These are phyloP conservation scores for Imbricaverruca yamaguchii DNA, from an alignment of 2,888 invertebrate species.

Conservation along the genomic window DNA sequence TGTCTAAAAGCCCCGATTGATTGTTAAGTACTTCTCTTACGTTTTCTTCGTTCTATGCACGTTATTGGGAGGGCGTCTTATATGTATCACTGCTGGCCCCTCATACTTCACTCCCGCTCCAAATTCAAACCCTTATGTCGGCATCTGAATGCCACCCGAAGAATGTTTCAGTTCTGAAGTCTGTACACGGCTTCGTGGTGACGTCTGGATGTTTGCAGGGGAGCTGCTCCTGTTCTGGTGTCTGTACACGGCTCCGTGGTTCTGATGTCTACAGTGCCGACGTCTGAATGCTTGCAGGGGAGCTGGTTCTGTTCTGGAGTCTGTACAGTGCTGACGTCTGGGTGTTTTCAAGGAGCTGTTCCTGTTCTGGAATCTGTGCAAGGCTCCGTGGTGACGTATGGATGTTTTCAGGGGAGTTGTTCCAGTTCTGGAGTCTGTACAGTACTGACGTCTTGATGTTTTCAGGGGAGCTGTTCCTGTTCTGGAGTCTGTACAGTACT, in stretches of 20 bases:
- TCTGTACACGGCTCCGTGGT: slow-evolving; percentile 73
- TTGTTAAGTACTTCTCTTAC: no score
- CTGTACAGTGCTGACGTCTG: no score
- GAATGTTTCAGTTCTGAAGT: slow-evolving; percentile 79
- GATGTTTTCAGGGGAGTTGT: slow-evolving; percentile 66
- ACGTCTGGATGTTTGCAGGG: slow-evolving; percentile 45
- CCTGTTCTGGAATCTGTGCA: slow-evolving; percentile 91
- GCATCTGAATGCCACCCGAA: slow-evolving; percentile 45
- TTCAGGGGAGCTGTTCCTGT: slow-evolving; percentile 91
- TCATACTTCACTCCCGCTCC: no score
- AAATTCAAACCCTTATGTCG: no score
- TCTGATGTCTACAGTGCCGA: no score
- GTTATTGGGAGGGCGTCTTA: no score
- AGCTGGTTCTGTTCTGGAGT: slow-evolving; percentile 75
- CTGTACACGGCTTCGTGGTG: no score
- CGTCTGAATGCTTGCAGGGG: slow-evolving; percentile 50
- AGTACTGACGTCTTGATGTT: slow-evolving; percentile 85
- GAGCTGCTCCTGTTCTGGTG: slow-evolving; percentile 98
- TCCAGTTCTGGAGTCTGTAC: slow-evolving; percentile 95
- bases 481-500: slow-evolving; percentile 93
- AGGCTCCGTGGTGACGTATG: no score
- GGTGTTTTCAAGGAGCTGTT: slow-evolving; percentile 71
- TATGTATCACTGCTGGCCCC: no score
- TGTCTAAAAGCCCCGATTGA: no score
- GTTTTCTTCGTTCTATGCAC: no score